phyloP scores from a whole-genome alignment of 2,797 vertebrate species.

The Uromys caudimaculatus region DNA sequence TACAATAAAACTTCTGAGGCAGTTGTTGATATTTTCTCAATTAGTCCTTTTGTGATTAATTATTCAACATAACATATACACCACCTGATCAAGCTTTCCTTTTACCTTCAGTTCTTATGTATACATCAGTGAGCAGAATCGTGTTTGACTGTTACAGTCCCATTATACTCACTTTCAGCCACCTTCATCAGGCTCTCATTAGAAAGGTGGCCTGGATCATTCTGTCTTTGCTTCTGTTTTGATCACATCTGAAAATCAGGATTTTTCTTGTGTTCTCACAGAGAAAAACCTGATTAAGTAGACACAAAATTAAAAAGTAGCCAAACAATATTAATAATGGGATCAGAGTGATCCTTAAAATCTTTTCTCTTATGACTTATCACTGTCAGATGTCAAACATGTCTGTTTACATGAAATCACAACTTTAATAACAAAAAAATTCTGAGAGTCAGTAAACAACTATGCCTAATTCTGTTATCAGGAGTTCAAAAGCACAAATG shows the following conservation, averaged over 20 bases:
- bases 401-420: slow-evolving; percentile 61
- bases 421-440: not conserved
- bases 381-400: slow-evolving; percentile 63
- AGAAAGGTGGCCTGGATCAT: not conserved
- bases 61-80: slow-evolving; percentile 33
- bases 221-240: not conserved
- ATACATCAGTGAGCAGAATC: not conserved
- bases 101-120: not conserved
- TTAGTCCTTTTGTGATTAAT: slow-evolving; percentile 35
- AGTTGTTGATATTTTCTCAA: not conserved
- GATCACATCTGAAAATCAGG: slow-evolving; percentile 35
- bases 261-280: slow-evolving; percentile 41
- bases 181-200: not conserved
- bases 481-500: slow-evolving; percentile 88
- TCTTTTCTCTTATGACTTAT: slow-evolving; percentile 73
- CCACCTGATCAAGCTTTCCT: slow-evolving; percentile 4
- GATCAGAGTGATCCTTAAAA: slow-evolving; percentile 66
- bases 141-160: not conserved
- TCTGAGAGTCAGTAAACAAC: slow-evolving; percentile 88
- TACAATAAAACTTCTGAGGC: too few relatives aligned
- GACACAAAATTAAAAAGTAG: slow-evolving; percentile 79
- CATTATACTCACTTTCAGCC: not conserved
- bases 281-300: slow-evolving; percentile 68
- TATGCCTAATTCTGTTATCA: slow-evolving; percentile 76
- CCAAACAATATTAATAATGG: slow-evolving; percentile 62